phyloP scores from a whole-genome alignment of 2,888 invertebrate species.

The Trimorus sp. region DNA sequence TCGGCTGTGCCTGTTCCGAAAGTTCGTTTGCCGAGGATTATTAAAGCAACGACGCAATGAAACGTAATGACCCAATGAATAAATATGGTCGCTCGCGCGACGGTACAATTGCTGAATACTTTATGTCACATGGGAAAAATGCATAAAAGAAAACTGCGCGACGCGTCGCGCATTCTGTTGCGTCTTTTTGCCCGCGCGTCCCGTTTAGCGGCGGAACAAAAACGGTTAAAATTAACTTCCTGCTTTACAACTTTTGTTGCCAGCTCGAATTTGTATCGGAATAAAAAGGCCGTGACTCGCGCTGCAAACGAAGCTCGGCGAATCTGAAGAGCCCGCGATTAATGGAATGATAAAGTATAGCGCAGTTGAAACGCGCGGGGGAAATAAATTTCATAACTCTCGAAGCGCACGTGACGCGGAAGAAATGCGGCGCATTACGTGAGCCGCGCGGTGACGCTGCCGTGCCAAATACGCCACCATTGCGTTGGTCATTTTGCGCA shows the following conservation, averaged over 20 bases:
- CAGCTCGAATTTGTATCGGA: background rate
- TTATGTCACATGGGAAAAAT: slow-evolving; percentile 31
- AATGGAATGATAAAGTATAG: background rate
- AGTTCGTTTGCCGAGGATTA: slow-evolving; percentile 33
- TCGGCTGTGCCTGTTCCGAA: background rate
- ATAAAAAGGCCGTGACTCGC: too few relatives aligned
- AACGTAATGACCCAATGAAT: slow-evolving; percentile 56
- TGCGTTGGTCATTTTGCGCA: slow-evolving; percentile 77
- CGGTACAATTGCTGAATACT: slow-evolving; percentile 46
- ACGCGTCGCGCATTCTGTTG: too few relatives aligned
- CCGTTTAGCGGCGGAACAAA: slow-evolving; percentile 4
- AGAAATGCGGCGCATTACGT: slow-evolving; percentile 53
- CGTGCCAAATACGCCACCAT: slow-evolving; percentile 71
- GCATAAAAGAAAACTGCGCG: slow-evolving; percentile 26
- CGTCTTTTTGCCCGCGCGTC: background rate
- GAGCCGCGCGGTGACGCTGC: slow-evolving; percentile 42
- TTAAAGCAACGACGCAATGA: slow-evolving; percentile 46
- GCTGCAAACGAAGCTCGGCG: background rate
- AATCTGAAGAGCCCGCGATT: background rate
- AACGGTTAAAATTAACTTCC: slow-evolving; percentile 6
- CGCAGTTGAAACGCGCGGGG: background rate
- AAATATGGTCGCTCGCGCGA: slow-evolving; percentile 37
- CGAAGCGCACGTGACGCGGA: slow-evolving; percentile 39
- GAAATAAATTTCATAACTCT: slow-evolving; percentile 46
- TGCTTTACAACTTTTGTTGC: background rate